Evolutionary conservation across 1,140 invertebrate species (phyloP).

Genomic region (Drosophila orena): DNA sequence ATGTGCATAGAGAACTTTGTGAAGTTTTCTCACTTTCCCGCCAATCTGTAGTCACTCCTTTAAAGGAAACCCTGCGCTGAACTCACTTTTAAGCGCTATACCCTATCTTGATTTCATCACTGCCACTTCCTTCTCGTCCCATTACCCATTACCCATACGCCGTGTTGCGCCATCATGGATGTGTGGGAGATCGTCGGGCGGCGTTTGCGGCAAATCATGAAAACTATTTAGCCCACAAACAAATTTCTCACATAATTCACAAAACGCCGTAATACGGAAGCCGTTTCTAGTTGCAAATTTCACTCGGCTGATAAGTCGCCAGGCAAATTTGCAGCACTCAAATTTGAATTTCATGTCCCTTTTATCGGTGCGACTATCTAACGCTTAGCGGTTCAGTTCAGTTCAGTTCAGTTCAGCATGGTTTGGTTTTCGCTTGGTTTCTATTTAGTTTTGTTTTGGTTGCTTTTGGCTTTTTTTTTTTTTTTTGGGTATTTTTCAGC

Average conservation of each 20-base stretch:
- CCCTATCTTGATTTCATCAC: constrained; percentile 12
- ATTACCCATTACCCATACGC: constrained; percentile 43
- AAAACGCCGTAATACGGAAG: constrained; percentile 83
- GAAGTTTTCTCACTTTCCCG: neutral
- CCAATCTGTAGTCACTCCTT: neutral
- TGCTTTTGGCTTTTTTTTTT: neutral
- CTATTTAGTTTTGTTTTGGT: constrained; percentile 8
- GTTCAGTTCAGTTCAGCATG: constrained; percentile 39
- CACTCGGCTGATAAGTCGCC: constrained; percentile 69
- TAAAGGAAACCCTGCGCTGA: constrained; percentile 4
- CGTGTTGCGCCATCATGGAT: constrained; percentile 21
- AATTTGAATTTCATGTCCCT: constrained; percentile 85
- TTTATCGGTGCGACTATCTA: constrained; percentile 83
- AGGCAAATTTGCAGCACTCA: constrained; percentile 73
- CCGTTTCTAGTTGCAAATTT: constrained; percentile 70
- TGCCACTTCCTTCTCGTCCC: constrained; percentile 22
- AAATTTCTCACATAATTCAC: constrained; percentile 83
- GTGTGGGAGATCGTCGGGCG: neutral
- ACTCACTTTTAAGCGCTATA: constrained; percentile 17
- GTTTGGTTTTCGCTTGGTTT: constrained; percentile 40
- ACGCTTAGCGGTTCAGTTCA: constrained; percentile 47
- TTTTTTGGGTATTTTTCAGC: constrained; percentile 6
- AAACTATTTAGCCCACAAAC: constrained; percentile 66
- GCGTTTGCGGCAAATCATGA: constrained; percentile 29
- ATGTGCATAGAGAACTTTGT: neutral